Base-by-base conservation (phyloP, 2,113 vertebrate genomes). In the Scolopax mira region DNA sequence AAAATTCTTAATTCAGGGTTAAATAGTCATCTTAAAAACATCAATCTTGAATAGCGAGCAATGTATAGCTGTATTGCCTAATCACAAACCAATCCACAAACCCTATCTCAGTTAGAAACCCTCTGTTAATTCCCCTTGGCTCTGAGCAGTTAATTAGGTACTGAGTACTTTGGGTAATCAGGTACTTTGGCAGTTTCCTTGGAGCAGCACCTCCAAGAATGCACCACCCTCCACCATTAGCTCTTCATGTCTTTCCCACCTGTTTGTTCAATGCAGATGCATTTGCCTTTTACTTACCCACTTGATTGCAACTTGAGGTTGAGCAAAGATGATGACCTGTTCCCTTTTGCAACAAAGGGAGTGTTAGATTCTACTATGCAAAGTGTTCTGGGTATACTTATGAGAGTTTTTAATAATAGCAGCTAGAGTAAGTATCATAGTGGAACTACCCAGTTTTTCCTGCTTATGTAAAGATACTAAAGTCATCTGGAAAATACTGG, bases 381-480 rank as follows among this genome's bases (percentile, higher is more conserved):
- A 90, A 95, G 82, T 82, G 46, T 70, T 82, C 71, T 87, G 88
- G 31, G 57, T 87, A 58, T 90, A 49, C 37, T 85, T 81, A 64
- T 0, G 6, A 39, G 39, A 79, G 57, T 61, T 94, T 87, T 72
- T 85, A 93, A 39, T 79, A 94, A 72, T 69, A 91, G 89, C 85
- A 95, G 94, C 78, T 85, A 71, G 41, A 75, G 17, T 54, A 80
- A 85, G 64, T 66, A 67, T 85, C 57, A 13, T 28, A 89, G 66
- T 75, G 49, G 78, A 89, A 87, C 33, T 84, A 89, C 61, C 65
- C 87, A 82, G 62, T 85, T 91, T 75, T 93, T 82, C 90, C 85
- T 95, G 81, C 90, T 93, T 93, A 93, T 80, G 88, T 88, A 94
- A 96, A 95, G 62, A 94, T 49, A 94, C 79, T 95, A 86, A 96